A percentile compares a stretch with the other conserved stretches of the same genome.
These are phyloP conservation scores for Hetaerina titia DNA, from an alignment of 2,888 invertebrate genomes.

Conservation along the genomic window DNA sequence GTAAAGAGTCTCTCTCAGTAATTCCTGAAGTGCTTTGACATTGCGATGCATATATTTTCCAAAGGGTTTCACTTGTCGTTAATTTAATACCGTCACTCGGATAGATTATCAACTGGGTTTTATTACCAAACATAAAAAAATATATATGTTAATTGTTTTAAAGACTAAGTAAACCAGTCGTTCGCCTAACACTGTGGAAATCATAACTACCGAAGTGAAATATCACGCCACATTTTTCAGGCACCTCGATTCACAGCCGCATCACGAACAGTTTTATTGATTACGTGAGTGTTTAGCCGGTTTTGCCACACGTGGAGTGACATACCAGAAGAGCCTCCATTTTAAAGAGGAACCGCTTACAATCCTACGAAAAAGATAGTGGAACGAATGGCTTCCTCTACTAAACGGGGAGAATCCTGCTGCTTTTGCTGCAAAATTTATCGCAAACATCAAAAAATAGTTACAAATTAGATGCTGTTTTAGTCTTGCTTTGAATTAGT, in stretches of 20 bases:
- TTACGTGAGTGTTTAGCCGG: constrained; percentile 33
- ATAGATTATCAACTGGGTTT: too few relatives aligned
- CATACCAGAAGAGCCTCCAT: not conserved
- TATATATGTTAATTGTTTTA: too few relatives aligned
- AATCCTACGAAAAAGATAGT: not conserved
- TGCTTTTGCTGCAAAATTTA: not conserved
- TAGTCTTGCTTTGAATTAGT: too few relatives aligned
- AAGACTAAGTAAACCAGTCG: not conserved
- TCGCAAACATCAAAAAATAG: too few relatives aligned
- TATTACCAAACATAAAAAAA: too few relatives aligned
- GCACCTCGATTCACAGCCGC: constrained; percentile 27
- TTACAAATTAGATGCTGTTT: too few relatives aligned
- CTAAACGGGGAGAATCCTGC: not conserved
- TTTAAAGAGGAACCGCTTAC: not conserved
- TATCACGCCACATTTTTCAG: not conserved
- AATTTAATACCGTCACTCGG: too few relatives aligned
- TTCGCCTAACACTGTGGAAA: not conserved
- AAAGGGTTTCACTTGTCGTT: too few relatives aligned
- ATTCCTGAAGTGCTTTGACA: too few relatives aligned
- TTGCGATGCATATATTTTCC: too few relatives aligned
- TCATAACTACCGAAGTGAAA: not conserved
- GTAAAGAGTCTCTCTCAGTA: too few relatives aligned
- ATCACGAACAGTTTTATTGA: constrained; percentile 51
- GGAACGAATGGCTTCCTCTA: not conserved
- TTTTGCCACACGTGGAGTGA: constrained; percentile 42